phyloP scores from a whole-genome alignment of 2,888 invertebrate genomes.

The Torymus texanus region DNA sequence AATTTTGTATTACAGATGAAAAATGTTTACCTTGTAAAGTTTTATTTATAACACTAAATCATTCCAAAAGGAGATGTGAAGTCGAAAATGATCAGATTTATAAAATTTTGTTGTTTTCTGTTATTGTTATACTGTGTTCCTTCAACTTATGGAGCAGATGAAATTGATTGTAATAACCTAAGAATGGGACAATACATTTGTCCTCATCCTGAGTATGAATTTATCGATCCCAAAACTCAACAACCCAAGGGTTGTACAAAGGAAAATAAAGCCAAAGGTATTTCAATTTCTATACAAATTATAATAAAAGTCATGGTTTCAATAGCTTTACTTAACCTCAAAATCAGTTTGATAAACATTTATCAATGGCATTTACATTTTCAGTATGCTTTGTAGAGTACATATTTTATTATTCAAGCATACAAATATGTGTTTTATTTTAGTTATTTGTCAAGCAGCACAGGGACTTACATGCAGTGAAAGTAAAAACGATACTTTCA shows the following conservation, averaged over 20 bases:
- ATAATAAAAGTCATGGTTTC: not conserved
- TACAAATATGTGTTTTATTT: constrained; percentile 1
- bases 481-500: constrained; percentile 87
- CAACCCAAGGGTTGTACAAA: constrained; percentile 87
- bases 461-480: constrained; percentile 89
- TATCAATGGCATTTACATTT: not conserved
- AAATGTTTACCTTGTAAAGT: constrained; percentile 7
- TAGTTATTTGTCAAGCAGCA: constrained; percentile 89
- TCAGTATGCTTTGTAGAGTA: too few species aligned
- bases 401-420: too few species aligned
- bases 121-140: constrained; percentile 60
- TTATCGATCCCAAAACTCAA: constrained; percentile 91
- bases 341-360: not conserved
- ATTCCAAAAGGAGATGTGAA: constrained; percentile 49
- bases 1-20: not conserved
- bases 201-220: constrained; percentile 84
- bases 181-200: constrained; percentile 89
- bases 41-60: constrained; percentile 36
- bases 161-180: constrained; percentile 83
- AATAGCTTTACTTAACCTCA: constrained; percentile 33
- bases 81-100: constrained; percentile 44
- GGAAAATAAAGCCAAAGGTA: constrained; percentile 88
- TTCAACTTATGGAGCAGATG: constrained; percentile 63
- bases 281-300: constrained; percentile 39
- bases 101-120: constrained; percentile 53